Evolutionary conservation across 2,113 vertebrate genomes (phyloP).

Genomic region (Aleadryas rufinucha): DNA sequence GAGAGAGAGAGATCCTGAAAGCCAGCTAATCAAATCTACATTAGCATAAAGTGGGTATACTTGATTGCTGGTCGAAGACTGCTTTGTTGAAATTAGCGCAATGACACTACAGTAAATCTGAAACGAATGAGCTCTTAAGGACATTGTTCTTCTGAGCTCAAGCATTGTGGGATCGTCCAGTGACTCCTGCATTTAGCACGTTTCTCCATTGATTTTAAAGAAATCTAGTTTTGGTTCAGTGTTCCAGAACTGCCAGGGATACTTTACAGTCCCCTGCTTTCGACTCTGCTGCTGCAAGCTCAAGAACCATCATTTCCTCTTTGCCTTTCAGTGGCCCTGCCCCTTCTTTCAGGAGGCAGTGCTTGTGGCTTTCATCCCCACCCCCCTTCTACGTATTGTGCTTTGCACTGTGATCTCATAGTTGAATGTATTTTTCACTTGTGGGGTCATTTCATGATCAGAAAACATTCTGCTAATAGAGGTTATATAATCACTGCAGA

Average conservation of each 20-base stretch:
- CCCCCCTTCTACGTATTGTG: background rate
- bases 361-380: background rate
- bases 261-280: background rate
- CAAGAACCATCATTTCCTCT: background rate
- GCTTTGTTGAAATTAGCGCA: background rate
- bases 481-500: background rate
- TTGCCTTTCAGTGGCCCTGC: background rate
- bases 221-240: background rate
- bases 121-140: background rate
- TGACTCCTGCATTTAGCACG: background rate
- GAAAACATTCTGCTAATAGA: background rate
- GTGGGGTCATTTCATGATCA: background rate
- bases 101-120: background rate
- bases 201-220: background rate
- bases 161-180: background rate
- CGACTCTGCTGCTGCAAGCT: background rate
- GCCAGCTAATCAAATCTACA: background rate
- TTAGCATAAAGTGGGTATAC: background rate
- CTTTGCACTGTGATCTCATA: background rate
- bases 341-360: background rate
- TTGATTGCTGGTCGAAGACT: background rate
- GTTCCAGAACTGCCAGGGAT: background rate
- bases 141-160: background rate
- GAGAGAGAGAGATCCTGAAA: background rate
- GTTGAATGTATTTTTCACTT: background rate